Percentiles rank a stretch among this genome's conserved stretches.
These are phyloP conservation scores for Nomada lathburiana DNA, from an alignment of 2,888 invertebrate species.

Conservation along the genomic window DNA sequence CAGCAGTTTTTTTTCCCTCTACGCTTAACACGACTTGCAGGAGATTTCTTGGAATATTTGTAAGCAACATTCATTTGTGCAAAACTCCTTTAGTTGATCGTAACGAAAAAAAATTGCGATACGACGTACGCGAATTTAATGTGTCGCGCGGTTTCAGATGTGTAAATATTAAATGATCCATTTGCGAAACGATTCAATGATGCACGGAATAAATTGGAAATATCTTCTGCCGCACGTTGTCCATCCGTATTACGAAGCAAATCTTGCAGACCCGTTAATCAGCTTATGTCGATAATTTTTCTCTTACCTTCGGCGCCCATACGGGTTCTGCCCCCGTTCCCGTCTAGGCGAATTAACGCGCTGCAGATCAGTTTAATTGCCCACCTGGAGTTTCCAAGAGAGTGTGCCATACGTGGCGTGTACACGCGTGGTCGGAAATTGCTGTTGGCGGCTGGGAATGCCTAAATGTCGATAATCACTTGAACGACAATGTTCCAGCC, in stretches of 20 bases:
- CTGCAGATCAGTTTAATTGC: constrained; percentile 59
- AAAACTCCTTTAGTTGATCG: too few species aligned
- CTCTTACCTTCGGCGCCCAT: neutral
- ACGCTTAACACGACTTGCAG: too few species aligned
- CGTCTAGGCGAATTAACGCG: constrained; percentile 39
- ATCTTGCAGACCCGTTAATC: neutral
- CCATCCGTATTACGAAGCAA: neutral
- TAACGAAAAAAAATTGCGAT: too few species aligned
- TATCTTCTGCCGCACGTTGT: neutral
- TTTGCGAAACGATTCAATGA: neutral
- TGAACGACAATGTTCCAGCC: constrained; percentile 57
- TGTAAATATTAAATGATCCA: neutral
- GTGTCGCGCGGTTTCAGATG: too few species aligned
- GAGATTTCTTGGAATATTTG: too few species aligned
- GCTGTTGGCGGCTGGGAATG: constrained; percentile 62
- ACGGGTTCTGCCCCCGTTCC: neutral
- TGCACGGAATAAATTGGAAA: neutral
- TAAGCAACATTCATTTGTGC: too few species aligned
- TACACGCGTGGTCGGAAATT: constrained; percentile 61
- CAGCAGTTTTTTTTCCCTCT: too few species aligned
- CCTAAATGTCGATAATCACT: constrained; percentile 73
- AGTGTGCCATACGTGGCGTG: constrained; percentile 18
- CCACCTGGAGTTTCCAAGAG: constrained; percentile 39
- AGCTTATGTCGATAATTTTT: neutral
- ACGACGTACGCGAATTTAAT: too few species aligned